Conservation (phyloP, 2,797 vertebrate species). For the Falco columbarius region DNA sequence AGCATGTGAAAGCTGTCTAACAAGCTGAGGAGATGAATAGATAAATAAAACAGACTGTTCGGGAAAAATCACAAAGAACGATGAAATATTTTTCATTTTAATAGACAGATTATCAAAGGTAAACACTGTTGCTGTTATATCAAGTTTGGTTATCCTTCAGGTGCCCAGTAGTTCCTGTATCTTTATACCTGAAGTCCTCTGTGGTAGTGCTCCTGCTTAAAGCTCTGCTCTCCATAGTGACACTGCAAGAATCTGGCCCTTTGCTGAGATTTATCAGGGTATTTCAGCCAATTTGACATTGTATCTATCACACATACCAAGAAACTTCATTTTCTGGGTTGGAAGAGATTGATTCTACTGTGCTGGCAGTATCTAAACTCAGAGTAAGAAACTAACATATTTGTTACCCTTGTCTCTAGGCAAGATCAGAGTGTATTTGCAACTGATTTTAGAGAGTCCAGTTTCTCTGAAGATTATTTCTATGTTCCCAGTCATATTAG, state of each 20-base stretch:
- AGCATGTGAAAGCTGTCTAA: neutral
- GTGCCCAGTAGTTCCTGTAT: neutral
- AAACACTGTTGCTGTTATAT: neutral
- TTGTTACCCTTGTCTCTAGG: neutral
- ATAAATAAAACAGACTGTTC: neutral
- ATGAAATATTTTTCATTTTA: neutral
- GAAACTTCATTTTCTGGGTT: neutral
- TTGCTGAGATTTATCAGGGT: neutral
- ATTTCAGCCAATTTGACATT: neutral
- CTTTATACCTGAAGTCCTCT: neutral
- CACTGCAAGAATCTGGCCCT: neutral
- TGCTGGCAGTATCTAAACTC: neutral
- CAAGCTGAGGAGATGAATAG: neutral
- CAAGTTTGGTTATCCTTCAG: neutral
- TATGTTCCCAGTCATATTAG: neutral
- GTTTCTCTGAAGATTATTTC: neutral
- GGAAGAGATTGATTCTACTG: neutral
- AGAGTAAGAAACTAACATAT: neutral
- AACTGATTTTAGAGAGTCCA: neutral
- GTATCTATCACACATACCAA: neutral
- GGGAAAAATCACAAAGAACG: neutral
- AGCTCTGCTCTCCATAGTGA: neutral
- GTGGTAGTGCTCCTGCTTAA: neutral
- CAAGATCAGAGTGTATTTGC: neutral
- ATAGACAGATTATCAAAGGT: neutral